A percentile compares a stretch with the other conserved stretches of the same genome.
Evolutionary conservation across 2,797 vertebrate genomes (phyloP).

Genomic region (Luscinia megarhynchos): DNA sequence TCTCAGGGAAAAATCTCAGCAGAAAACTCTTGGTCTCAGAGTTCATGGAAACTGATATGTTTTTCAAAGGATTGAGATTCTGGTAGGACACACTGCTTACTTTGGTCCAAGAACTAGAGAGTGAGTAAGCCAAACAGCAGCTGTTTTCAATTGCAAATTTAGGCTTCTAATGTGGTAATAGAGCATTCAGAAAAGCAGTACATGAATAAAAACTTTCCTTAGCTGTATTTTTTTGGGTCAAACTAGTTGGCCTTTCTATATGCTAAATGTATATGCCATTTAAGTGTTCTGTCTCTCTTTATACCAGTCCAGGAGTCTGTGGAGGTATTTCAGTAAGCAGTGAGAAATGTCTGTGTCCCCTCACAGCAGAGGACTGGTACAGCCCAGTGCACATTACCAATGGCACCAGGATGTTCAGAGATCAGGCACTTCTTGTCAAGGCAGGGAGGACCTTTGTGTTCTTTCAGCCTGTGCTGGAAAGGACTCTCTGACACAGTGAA

Average conservation of each 20-base stretch:
- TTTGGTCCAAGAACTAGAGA: constrained; percentile 28
- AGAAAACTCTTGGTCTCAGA: background rate
- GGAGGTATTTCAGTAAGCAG: background rate
- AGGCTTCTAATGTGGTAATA: constrained; percentile 16
- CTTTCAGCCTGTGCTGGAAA: background rate
- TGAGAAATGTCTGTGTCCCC: background rate
- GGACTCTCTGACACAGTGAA: background rate
- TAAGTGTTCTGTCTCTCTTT: too few relatives aligned
- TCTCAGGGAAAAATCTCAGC: background rate
- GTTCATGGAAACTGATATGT: constrained; percentile 13
- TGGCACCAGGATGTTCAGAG: background rate
- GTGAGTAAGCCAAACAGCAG: constrained; percentile 17
- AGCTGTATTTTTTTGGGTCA: background rate
- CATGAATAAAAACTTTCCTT: background rate
- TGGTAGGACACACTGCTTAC: constrained; percentile 17
- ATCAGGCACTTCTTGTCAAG: background rate
- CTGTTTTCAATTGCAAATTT: constrained; percentile 49
- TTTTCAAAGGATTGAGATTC: constrained; percentile 21
- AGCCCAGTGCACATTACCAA: rapidly evolving
- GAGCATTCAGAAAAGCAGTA: constrained; percentile 4
- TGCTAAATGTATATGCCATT: background rate
- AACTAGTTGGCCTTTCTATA: background rate
- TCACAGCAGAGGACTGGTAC: background rate
- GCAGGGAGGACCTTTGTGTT: background rate
- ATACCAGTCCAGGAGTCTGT: background rate